phyloP scores from a whole-genome alignment of 1,140 invertebrate genomes.

The Hyposmocoma kahamanoa region DNA sequence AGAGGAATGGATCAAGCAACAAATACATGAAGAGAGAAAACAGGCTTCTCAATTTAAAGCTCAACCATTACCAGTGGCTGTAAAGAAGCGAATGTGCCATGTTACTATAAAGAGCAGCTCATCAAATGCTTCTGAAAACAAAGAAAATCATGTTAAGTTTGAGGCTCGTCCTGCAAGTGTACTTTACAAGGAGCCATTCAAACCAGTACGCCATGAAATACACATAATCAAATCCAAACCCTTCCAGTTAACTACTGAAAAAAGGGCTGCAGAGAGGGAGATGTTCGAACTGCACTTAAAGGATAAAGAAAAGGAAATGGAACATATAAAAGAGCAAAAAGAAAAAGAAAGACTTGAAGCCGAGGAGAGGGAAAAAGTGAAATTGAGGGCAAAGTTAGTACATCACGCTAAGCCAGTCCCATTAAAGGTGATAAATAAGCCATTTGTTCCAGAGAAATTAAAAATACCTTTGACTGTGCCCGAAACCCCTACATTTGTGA shows the following conservation, averaged over 20 bases:
- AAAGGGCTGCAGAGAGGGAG: constrained; percentile 51
- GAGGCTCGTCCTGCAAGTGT: constrained; percentile 50
- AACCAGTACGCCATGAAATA: constrained; percentile 38
- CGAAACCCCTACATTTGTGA: constrained; percentile 58
- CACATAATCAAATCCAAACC: constrained; percentile 36
- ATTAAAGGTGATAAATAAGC: constrained; percentile 4
- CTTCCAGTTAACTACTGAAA: constrained; percentile 53
- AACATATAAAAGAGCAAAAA: constrained; percentile 32
- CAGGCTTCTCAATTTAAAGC: constrained; percentile 56
- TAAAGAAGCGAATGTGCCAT: constrained; percentile 46
- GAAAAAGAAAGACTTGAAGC: constrained; percentile 39
- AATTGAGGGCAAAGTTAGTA: constrained; percentile 47
- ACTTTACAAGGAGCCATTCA: constrained; percentile 60
- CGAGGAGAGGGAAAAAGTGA: constrained; percentile 38
- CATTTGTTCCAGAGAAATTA: constrained; percentile 51
- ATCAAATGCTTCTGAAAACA: constrained; percentile 59
- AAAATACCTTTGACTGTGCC: constrained; percentile 41
- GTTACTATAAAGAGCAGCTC: constrained; percentile 26
- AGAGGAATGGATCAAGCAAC: constrained; percentile 48
- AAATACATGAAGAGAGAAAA: constrained; percentile 51
- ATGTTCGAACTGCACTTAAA: constrained; percentile 51
- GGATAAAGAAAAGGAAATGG: constrained; percentile 51
- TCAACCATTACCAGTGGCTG: constrained; percentile 47
- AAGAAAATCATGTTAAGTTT: constrained; percentile 57
- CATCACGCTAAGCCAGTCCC: constrained; percentile 60